Percentiles rank a stretch among this genome's conserved stretches.
Conservation (phyloP, 2,888 invertebrate species). For the Drosophila niveifrons region DNA sequence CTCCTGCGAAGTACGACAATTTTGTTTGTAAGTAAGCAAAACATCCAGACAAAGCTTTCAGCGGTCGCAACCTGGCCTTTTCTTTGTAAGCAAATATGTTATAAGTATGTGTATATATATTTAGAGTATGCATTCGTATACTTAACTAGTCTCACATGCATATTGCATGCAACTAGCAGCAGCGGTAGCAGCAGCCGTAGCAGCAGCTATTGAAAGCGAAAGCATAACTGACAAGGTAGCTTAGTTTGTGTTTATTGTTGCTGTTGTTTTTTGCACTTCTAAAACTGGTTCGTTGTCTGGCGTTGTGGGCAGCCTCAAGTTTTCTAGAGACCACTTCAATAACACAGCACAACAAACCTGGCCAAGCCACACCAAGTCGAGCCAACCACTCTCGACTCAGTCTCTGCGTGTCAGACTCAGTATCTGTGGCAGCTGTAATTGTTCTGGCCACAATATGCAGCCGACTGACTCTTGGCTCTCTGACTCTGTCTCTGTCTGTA, state of each 20-base stretch:
- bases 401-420: conserved; percentile 19
- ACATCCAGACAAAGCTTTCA: conserved; percentile 19
- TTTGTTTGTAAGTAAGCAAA: conserved; percentile 16
- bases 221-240: conserved; percentile 84
- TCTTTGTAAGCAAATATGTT: conserved; percentile 21
- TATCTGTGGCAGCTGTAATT: conserved; percentile 56
- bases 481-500: conserved; percentile 58
- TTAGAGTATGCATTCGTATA: conserved; percentile 42
- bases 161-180: conserved; percentile 36
- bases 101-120: neutral
- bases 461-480: conserved; percentile 28
- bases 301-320: conserved; percentile 70
- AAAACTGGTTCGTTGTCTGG: conserved; percentile 76
- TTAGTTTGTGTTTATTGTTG: conserved; percentile 73
- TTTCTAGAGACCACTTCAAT: conserved; percentile 78
- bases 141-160: conserved; percentile 43
- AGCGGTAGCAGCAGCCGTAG: conserved; percentile 10
- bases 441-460: conserved; percentile 50
- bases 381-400: conserved; percentile 23
- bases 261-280: conserved; percentile 73
- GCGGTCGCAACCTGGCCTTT: conserved; percentile 54
- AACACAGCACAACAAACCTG: conserved; percentile 47
- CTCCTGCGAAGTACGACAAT: conserved; percentile 36
- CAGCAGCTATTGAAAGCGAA: conserved; percentile 82
- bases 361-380: conserved; percentile 13